A percentile compares a stretch with the other conserved stretches of the same genome.
phyloP scores from a whole-genome alignment of 2,113 vertebrate genomes.

The Pagrus major region DNA sequence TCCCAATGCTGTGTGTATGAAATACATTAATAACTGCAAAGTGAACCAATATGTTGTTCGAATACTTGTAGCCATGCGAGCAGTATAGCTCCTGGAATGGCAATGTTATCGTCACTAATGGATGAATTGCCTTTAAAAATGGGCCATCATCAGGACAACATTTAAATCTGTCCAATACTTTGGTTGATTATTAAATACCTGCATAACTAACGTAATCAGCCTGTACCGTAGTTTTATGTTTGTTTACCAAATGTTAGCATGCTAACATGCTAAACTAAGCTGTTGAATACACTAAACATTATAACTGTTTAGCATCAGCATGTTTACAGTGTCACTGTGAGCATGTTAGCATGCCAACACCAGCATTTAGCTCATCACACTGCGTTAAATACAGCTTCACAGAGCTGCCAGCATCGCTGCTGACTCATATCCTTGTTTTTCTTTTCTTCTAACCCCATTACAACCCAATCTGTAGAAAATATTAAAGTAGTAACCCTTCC shows the following conservation, averaged over 20 bases:
- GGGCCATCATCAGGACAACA: background rate
- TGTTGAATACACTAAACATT: background rate
- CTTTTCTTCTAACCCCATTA: background rate
- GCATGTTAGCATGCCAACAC: background rate
- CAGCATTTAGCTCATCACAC: too few species aligned
- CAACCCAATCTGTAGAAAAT: background rate
- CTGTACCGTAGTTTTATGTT: background rate
- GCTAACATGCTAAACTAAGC: background rate
- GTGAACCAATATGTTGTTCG: background rate
- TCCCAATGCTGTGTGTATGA: background rate
- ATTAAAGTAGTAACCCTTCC: background rate
- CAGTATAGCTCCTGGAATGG: too few species aligned
- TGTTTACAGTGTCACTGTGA: background rate
- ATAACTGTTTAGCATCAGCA: background rate
- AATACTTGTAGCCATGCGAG: background rate
- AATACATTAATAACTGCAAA: background rate
- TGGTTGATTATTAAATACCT: background rate
- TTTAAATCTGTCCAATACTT: too few species aligned
- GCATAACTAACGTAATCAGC: background rate
- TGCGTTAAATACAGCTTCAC: too few species aligned
- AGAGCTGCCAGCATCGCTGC: background rate
- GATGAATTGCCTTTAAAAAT: too few species aligned
- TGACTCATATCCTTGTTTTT: background rate
- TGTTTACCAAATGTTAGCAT: background rate
- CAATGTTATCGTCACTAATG: too few species aligned